These are phyloP conservation scores for Perodicticus potto DNA, from an alignment of 2,797 vertebrate species.

Conservation along the genomic window DNA sequence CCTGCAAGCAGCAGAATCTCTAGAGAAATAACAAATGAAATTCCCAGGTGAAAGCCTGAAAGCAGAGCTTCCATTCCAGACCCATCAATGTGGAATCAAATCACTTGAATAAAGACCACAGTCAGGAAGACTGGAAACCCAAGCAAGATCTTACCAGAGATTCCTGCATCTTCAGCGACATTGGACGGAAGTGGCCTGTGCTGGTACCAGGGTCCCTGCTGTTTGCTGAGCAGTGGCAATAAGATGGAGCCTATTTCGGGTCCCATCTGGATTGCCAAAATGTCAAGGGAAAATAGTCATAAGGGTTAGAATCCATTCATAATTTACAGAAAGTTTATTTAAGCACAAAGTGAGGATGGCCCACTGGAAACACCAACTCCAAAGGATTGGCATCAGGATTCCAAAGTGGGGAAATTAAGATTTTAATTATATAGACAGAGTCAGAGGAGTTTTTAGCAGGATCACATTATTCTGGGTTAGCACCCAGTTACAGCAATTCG, in stretches of 20 bases:
- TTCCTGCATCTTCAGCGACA: neutral
- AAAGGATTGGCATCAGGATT: neutral
- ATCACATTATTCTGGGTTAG: neutral
- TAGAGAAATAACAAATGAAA: neutral
- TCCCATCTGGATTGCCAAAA: neutral
- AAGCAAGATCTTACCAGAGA: neutral
- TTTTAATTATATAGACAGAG: neutral
- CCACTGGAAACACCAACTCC: neutral
- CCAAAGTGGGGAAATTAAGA: neutral
- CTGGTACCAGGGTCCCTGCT: neutral
- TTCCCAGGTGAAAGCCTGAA: neutral
- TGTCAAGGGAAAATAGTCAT: neutral
- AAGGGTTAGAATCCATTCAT: neutral
- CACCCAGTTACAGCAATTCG: neutral
- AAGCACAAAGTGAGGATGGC: neutral
- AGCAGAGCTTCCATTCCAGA: neutral
- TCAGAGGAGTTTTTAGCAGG: neutral
- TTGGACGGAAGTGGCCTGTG: neutral
- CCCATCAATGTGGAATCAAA: neutral
- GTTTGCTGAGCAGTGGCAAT: neutral
- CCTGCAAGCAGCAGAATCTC: neutral
- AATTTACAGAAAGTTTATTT: neutral
- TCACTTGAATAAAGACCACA: neutral
- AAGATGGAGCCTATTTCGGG: neutral
- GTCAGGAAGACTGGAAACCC: neutral